These are phyloP conservation scores for Leucophenga varia DNA, from an alignment of 1,140 invertebrate genomes.

Conservation along the genomic window DNA sequence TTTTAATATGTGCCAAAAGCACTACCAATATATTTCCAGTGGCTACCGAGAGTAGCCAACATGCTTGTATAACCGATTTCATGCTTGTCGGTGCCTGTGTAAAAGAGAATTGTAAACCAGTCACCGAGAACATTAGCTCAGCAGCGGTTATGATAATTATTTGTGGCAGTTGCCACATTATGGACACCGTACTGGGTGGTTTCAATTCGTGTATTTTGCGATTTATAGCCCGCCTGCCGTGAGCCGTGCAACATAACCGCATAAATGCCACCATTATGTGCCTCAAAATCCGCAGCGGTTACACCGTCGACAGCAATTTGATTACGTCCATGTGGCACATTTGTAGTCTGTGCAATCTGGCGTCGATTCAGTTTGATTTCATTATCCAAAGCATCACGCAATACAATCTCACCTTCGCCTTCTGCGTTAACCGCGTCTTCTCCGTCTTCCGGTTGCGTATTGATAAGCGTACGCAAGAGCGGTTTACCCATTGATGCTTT, in stretches of 20 bases:
- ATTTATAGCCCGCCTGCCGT: no score
- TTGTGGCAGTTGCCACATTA: conserved; percentile 84
- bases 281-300: conserved; percentile 34
- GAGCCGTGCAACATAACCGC: no score
- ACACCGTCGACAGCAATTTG: conserved; percentile 49
- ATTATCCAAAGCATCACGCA: conserved; percentile 4
- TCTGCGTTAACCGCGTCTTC: no score
- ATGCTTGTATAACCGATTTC: conserved; percentile 89
- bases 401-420: conserved; percentile 24
- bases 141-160: conserved; percentile 83
- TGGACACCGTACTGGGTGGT: conserved; percentile 70
- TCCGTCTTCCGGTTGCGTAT: no score
- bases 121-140: conserved; percentile 89
- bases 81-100: conserved; percentile 84
- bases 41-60: conserved; percentile 86
- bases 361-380: conserved; percentile 1
- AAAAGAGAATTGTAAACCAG: conserved; percentile 90
- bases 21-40: conserved; percentile 81
- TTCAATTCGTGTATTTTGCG: conserved; percentile 58
- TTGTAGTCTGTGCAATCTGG: no score
- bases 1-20: conserved; percentile 63
- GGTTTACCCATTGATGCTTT: conserved; percentile 18
- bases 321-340: no score
- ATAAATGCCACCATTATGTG: conserved; percentile 63
- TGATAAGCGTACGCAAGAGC: conserved; percentile 33